phyloP scores from a whole-genome alignment of 2,113 vertebrate genomes.

The Pterocles gutturalis region DNA sequence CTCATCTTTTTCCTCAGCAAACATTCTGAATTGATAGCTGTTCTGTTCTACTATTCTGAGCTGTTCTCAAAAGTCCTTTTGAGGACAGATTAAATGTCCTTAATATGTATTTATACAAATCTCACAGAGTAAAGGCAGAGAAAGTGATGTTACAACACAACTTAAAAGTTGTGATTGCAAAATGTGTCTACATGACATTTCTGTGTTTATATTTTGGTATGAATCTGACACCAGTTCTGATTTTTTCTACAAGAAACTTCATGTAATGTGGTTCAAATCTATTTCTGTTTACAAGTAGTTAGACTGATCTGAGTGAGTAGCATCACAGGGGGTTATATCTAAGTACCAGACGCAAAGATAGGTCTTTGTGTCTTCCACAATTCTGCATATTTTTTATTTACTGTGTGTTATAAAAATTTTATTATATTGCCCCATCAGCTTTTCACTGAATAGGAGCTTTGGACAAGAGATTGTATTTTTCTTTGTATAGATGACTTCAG shows the following conservation, averaged over 20 bases:
- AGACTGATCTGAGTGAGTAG: not conserved
- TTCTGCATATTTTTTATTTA: not conserved
- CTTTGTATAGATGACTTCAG: not conserved
- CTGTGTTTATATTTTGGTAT: not conserved
- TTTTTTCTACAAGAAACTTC: not conserved
- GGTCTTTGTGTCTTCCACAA: not conserved
- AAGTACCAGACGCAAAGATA: not conserved
- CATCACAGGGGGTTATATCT: not conserved
- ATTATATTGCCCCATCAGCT: not conserved
- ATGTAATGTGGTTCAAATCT: not conserved
- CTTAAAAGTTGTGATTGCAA: not conserved
- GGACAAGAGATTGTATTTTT: not conserved
- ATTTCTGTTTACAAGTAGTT: not conserved
- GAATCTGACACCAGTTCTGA: not conserved
- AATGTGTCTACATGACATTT: not conserved
- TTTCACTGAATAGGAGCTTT: not conserved
- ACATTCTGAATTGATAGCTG: not conserved
- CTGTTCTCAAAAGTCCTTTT: not conserved
- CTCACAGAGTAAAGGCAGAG: not conserved
- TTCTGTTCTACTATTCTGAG: not conserved
- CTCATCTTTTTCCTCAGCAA: not conserved
- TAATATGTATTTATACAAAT: not conserved
- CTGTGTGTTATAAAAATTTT: not conserved
- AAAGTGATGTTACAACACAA: not conserved
- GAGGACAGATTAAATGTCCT: not conserved